A percentile compares a stretch with the other conserved stretches of the same genome.
Evolutionary conservation across 2,113 vertebrate genomes (phyloP).

Genomic region (Hemichromis elongatus): DNA sequence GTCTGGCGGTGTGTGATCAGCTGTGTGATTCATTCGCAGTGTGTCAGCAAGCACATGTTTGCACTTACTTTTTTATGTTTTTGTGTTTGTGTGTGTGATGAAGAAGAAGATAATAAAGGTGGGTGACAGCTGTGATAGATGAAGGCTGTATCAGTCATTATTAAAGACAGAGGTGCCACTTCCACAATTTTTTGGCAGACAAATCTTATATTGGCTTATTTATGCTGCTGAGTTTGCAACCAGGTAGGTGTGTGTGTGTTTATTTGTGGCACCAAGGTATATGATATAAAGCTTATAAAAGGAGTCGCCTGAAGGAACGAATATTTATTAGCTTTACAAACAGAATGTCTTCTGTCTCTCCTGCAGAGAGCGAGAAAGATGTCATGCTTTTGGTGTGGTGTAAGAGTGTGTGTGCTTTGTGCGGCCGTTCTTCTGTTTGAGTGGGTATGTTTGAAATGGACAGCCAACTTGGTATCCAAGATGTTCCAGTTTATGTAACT

Average conservation of each 20-base stretch:
- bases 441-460: not conserved
- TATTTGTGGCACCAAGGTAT: slow-evolving; percentile 18
- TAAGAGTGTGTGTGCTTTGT: not conserved
- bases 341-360: slow-evolving; percentile 13
- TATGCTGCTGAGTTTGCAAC: slow-evolving; percentile 47
- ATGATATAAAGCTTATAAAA: slow-evolving; percentile 47
- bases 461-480: not conserved
- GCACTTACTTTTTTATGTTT: not conserved
- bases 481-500: slow-evolving; percentile 42
- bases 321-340: slow-evolving; percentile 58
- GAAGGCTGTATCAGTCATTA: slow-evolving; percentile 21
- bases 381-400: slow-evolving; percentile 3
- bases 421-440: not conserved
- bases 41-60: not conserved
- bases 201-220: slow-evolving; percentile 39
- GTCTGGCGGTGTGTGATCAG: not conserved
- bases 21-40: not conserved
- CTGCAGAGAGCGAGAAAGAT: slow-evolving; percentile 17
- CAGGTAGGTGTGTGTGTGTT: slow-evolving; percentile 9
- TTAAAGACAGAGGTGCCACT: slow-evolving; percentile 29
- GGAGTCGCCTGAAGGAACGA: slow-evolving; percentile 37
- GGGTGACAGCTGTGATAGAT: slow-evolving; percentile 20
- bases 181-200: slow-evolving; percentile 8
- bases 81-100: not conserved
- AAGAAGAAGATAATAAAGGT: slow-evolving; percentile 1